phyloP scores from a whole-genome alignment of 2,113 vertebrate species.

The Semnopithecus entellus region DNA sequence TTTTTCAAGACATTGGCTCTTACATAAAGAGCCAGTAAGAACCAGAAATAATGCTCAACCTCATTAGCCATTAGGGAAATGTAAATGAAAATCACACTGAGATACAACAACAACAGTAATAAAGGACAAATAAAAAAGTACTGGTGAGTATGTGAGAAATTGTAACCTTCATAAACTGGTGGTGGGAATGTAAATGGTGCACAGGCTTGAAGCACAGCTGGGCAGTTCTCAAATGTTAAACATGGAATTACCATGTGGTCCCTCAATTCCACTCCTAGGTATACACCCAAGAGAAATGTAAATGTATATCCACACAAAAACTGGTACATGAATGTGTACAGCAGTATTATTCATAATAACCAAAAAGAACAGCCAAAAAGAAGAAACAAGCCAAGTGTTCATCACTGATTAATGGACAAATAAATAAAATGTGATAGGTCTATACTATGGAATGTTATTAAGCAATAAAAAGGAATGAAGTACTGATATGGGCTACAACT shows the following conservation, averaged over 20 bases:
- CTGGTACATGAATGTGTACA: neutral
- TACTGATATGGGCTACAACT: too few relatives aligned
- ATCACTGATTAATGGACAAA: neutral
- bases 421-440: neutral
- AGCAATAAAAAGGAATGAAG: neutral
- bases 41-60: too few relatives aligned
- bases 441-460: neutral
- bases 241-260: too few relatives aligned
- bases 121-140: neutral
- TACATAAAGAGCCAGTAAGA: too few relatives aligned
- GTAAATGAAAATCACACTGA: too few relatives aligned
- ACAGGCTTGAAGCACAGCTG: too few relatives aligned
- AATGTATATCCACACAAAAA: neutral
- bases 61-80: too few relatives aligned
- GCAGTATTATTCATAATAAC: neutral
- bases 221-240: too few relatives aligned
- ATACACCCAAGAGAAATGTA: too few relatives aligned
- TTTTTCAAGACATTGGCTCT: too few relatives aligned
- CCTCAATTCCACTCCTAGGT: too few relatives aligned
- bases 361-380: neutral
- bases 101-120: neutral
- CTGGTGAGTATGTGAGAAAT: neutral
- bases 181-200: too few relatives aligned
- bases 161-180: neutral
- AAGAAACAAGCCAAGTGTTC: neutral